Evolutionary conservation across 2,113 vertebrate genomes (phyloP), one percentile per base, ranked within the genome.

Genomic region (Boulengeromyrus knoepffleri): DNA sequence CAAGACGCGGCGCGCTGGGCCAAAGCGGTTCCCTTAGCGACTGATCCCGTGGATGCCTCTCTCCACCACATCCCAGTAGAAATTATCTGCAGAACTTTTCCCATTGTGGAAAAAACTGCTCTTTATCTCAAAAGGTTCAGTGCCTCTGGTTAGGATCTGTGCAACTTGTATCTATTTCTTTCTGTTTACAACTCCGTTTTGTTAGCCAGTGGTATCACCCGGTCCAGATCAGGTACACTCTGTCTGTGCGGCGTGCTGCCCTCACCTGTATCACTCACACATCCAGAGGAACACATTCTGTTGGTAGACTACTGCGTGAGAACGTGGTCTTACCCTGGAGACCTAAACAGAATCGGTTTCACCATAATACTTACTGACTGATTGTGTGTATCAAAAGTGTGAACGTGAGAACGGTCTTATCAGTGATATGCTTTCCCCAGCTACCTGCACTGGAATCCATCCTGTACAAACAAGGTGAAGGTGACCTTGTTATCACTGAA

Each of bases 31-130:
- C 15, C 45, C 36, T 80, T 52, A 39, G 70, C 4, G n/a, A 66
- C 58, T 4, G 36, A 46, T 27, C 58, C 45, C 2, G n/a, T 21
- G 45, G 74, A 84, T 42, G 74, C 50, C 74, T 47, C 56, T 53
- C 42, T 17, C 3, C 6, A 12, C 39, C 36, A 24, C 56, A 45
- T 15, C 47, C 74, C 27, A 39, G 36, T 53, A 47, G 47, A 77
- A 89, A 89, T 42, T 56, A 12, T 87, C 85, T 56, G 31, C 50
- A 87, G 50, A 87, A 87, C 50, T 39, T 87, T 87, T 87, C 50
- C 45, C 83, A 5, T 56, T 56, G 50, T 53, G 85, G 85, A 87
- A 87, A 87, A 85, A 27, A n/a, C n/a, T 77, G 31, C 50, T 56
- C 50, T 87, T 31, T 87, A 39, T 87, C 85, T 56, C 27, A 39